Evolutionary conservation across 2,113 vertebrate genomes (phyloP), one percentile per base, ranked within the genome.

Genomic region (Oenanthe oenanthe): DNA sequence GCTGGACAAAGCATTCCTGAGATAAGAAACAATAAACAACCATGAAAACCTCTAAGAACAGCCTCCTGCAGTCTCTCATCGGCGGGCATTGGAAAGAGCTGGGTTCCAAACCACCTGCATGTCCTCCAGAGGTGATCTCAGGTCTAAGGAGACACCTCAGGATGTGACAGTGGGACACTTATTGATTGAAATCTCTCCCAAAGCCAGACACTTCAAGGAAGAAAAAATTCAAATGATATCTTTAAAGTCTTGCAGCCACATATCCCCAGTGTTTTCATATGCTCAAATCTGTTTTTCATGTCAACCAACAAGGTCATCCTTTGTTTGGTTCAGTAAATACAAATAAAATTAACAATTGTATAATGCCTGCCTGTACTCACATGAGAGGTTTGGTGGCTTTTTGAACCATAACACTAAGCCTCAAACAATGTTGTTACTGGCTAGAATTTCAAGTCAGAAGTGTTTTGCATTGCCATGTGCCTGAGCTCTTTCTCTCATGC

Each of bases 331-430:
- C 89, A 72, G 29, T 68, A 95, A 85, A 84, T 11, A 19, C 58
- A 74, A 95, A 89, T 84, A 81, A 89, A 95, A 73, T 83, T 85
- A 88, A 51, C 28, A 89, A 70, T 31, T 40, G 12, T 73, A 25
- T 78, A 73, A 93, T 89, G 72, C 26, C 36, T 86, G 28, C 17
- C 50, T 93, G 13, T 91, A 72, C 31, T 60, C 65, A 74, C 31
- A 75, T 42, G 29, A 89, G 68, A 73, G 66, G 88, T 22, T 48
- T 68, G 31, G 12, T 89, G 36, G 16, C 18, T 84, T 91, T 91
- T 77, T 34, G 83, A 87, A 61, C 12, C 32, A 53, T 57, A 70
- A 75, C 91, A 73, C 73, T 68, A 73, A 82, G 48, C 31, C n/a
- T 89, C n/a, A n/a, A 34, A 61, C 17, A 80, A 22, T 67, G 31